Base-by-base conservation (phyloP, 2,113 vertebrate species). In the Triplophysa siluroides region DNA sequence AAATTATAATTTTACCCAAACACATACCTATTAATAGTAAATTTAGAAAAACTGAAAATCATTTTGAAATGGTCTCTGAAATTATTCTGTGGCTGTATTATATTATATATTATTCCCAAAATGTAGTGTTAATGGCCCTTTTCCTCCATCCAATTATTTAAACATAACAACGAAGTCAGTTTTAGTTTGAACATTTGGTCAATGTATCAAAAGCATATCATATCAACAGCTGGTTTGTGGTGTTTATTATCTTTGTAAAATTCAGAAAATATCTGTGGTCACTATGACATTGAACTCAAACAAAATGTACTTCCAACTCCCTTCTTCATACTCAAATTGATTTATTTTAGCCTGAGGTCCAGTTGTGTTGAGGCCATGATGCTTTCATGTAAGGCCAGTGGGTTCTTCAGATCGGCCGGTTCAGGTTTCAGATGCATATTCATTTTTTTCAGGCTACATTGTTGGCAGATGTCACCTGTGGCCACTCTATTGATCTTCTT, bases 401-500 rank as follows among this genome's bases (percentile, higher is more conserved):
- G 26, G n/a, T 83, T 76, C 82, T 68, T 26, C 33, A 74, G 72
- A 91, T 81, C 78, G 66, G 68, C 38, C 61, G 62, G 85, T 81
- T 88, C 81, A 65, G 61, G 77, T 92, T 91, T 89, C 90, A 81
- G 79, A 70, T 72, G 75, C 83, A 81, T 84, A 87, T 90, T 88
- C 81, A 88, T 87, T 90, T 88, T 29, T 91, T 89, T 90, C 84
- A 88, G 14, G 33, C 82, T 78, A 47, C 86, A 90, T 91, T 92
- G 90, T 89, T 91, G 90, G 87, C 92, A 92, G 88, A 92, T 93
- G 90, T 91, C 86, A 91, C 82, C 80, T 11, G 64, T 45, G 50
- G 64, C 71, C 43, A 45, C 71, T 76, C 86, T 83, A 86, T 86
- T 88, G 88, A 88, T 90, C 88, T 86, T 62, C 85, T 87, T 87